Percentiles rank a stretch among this genome's conserved stretches.
Evolutionary conservation across 1,140 invertebrate genomes (phyloP).

Genomic region (Micrasema minimum): DNA sequence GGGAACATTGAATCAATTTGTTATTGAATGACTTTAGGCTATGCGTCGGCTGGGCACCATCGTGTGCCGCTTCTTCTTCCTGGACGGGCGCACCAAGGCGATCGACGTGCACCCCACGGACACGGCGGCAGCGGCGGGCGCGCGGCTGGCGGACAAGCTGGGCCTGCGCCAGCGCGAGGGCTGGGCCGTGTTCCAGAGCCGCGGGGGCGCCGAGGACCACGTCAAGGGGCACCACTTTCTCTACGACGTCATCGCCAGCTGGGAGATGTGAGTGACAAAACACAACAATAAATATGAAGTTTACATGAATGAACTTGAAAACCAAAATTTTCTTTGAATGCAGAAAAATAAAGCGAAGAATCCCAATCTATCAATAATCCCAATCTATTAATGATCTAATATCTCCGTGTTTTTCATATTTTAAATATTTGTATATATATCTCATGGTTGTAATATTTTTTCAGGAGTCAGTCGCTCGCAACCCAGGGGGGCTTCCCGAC

Average conservation of each 20-base stretch:
- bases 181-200: constrained; percentile 93
- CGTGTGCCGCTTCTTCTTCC: constrained; percentile 94
- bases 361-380: too few species aligned
- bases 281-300: too few species aligned
- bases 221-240: constrained; percentile 93
- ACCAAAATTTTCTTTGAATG: too few species aligned
- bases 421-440: not conserved
- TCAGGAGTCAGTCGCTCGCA: constrained; percentile 49
- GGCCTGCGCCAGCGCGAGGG: constrained; percentile 79
- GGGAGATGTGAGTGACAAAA: constrained; percentile 91
- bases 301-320: too few species aligned
- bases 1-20: not conserved
- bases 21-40: constrained; percentile 71
- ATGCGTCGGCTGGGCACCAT: constrained; percentile 92
- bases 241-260: constrained; percentile 93
- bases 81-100: constrained; percentile 94
- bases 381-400: too few species aligned
- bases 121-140: constrained; percentile 89
- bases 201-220: constrained; percentile 87
- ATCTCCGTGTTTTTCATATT: not conserved
- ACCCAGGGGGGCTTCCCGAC: constrained; percentile 51
- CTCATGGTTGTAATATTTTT: constrained; percentile 9
- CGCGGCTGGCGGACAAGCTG: constrained; percentile 89
- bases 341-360: too few species aligned
- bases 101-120: constrained; percentile 95